A percentile compares a stretch with the other conserved stretches of the same genome.
Evolutionary conservation across 2,113 vertebrate genomes (phyloP).

Genomic region (Sorex fumeus): DNA sequence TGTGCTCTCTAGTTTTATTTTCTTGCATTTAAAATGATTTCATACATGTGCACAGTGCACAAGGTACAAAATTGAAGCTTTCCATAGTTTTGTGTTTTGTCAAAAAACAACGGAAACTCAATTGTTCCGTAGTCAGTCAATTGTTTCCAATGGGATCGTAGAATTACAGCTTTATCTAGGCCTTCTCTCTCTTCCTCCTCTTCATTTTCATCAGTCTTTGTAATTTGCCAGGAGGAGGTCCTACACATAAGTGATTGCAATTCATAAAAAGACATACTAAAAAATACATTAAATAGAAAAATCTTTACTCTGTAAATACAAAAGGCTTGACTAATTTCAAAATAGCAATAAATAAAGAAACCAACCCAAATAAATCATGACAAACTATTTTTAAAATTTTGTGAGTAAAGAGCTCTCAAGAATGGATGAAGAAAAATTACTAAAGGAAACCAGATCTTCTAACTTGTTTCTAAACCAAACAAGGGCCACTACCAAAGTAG

Average conservation of each 20-base stretch:
- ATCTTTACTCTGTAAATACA: too few relatives aligned
- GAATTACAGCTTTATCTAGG: neutral
- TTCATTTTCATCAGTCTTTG: neutral
- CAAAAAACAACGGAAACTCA: neutral
- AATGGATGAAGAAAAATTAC: conserved; percentile 36
- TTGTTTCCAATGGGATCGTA: neutral
- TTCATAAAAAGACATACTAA: too few relatives aligned
- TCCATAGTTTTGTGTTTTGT: neutral
- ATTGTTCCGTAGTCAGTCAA: neutral
- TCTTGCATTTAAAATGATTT: conserved; percentile 44
- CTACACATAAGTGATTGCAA: too few relatives aligned
- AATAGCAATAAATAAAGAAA: too few relatives aligned
- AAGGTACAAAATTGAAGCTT: neutral
- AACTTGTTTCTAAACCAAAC: neutral
- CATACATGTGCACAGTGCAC: too few relatives aligned
- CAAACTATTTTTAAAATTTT: neutral
- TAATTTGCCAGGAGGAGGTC: neutral
- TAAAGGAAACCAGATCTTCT: neutral
- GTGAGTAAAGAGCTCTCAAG: conserved; percentile 29
- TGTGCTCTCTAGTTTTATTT: neutral
- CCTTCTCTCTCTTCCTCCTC: neutral
- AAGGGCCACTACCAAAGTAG: neutral
- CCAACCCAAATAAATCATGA: too few relatives aligned
- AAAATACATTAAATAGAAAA: too few relatives aligned
- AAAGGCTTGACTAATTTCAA: too few relatives aligned